Base-by-base conservation (phyloP, 2,113 vertebrate genomes). In the Globicephala melas region DNA sequence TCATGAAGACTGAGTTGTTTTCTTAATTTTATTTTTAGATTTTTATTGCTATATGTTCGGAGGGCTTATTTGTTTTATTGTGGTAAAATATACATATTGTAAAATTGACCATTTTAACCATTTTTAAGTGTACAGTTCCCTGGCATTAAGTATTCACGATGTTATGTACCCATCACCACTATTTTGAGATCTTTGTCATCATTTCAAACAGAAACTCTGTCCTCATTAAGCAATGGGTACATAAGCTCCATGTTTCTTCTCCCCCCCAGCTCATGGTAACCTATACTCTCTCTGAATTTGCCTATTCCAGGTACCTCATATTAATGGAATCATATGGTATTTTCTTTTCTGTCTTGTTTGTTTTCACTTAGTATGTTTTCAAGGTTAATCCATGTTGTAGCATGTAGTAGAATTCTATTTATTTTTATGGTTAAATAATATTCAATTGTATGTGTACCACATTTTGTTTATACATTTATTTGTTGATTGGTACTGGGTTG, bases 151-250 rank as follows among this genome's bases (percentile, higher is more conserved):
- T 85, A 63, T 70, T 83, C 26, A 68, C 41, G 73, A 8, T 58
- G 20, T 58, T 60, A 23, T 89, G 2, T 89, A 50, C 12, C 31
- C 15, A 84, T 47, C 15, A 11, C 6, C 31, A 36, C 53, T 91
- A 71, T 91, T 96, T 94, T 41, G 25, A 90, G 36, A 92, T 77
- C 80, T 25, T 89, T 58, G 41, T 92, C 38, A 80, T 28, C 65
- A 63, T 85, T 41, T 50, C 84, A 92, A 58, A 88, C 4, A 94
- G 65, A 95, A 92, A 76, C 31, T 63, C 10, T 80, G 25, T 63
- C 62, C 47, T 53, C 41, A 17, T 79, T 73, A 70, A 76, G 41
- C 31, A 92, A 6, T 25, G 55, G 36, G 26, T 87, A 38, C 50
- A 53, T 38, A 31, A 71, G 67, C 5, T 82, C 17, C 17, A 8